Conservation (phyloP, 2,113 vertebrate genomes). For the Ochotona princeps region DNA sequence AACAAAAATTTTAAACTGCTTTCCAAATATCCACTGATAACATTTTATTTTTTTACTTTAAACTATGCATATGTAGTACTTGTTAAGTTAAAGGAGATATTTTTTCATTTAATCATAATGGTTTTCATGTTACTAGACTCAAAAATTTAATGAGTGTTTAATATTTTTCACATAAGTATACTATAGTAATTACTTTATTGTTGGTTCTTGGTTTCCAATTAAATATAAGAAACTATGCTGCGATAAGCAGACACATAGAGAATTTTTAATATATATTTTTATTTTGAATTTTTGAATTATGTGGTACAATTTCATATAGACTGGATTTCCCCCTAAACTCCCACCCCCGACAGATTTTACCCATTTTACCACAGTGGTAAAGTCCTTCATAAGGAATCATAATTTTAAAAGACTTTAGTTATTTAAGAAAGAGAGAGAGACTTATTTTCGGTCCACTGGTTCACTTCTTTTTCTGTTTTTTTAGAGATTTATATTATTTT, state of each 20-base stretch:
- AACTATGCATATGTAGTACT: background rate
- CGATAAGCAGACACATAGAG: background rate
- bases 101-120: constrained; percentile 4
- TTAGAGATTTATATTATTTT: too few species aligned
- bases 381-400: too few species aligned
- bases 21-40: background rate
- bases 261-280: too few species aligned
- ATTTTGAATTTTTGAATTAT: too few species aligned
- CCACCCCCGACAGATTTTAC: too few species aligned
- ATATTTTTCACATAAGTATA: constrained; percentile 15
- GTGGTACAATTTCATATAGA: too few species aligned
- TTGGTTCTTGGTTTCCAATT: constrained; percentile 26
- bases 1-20: constrained; percentile 25
- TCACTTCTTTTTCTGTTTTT: too few species aligned
- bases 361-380: too few species aligned
- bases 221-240: constrained; percentile 32
- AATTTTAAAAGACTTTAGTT: too few species aligned
- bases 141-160: background rate
- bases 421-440: too few species aligned
- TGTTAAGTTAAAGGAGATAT: constrained; percentile 10
- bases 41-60: constrained; percentile 26
- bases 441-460: too few species aligned
- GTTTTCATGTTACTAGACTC: background rate
- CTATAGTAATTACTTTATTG: constrained; percentile 27
- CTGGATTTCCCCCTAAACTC: too few species aligned